Evolutionary conservation across 2,113 vertebrate species (phyloP).

Genomic region (Nycticryphes semicollaris): DNA sequence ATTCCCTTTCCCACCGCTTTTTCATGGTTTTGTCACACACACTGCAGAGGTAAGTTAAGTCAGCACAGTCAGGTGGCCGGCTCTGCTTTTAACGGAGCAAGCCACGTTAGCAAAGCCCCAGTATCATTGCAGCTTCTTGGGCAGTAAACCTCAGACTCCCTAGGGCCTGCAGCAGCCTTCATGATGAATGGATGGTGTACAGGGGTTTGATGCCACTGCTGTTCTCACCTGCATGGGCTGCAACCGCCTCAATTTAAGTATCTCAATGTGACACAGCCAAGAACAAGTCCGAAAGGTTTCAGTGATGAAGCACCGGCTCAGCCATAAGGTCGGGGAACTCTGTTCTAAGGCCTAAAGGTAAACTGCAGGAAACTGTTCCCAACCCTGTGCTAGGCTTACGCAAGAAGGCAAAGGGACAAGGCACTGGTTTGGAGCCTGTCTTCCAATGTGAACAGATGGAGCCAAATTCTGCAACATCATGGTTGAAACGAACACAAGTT

Average conservation of each 20-base stretch:
- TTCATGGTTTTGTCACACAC: not conserved
- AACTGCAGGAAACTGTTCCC: not conserved
- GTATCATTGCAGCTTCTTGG: not conserved
- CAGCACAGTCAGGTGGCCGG: not conserved
- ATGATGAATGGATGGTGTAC: not conserved
- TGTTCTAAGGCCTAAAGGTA: not conserved
- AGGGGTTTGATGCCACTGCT: rapidly evolving
- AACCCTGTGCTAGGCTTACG: not conserved
- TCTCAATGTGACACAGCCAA: not conserved
- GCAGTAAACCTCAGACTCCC: not conserved
- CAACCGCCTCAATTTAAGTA: not conserved
- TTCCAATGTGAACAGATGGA: not conserved
- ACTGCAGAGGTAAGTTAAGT: not conserved
- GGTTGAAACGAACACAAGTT: not conserved
- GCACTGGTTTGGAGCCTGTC: not conserved
- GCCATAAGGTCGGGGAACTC: not conserved
- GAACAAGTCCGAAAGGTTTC: not conserved
- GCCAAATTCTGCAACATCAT: not conserved
- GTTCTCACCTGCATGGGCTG: not conserved
- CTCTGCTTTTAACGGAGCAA: not conserved
- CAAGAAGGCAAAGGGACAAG: not conserved
- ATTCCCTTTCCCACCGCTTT: not conserved
- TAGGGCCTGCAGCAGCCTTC: not conserved
- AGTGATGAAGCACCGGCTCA: not conserved
- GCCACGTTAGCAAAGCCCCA: not conserved